phyloP scores from a whole-genome alignment of 2,113 vertebrate species.

The Oryctolagus cuniculus region DNA sequence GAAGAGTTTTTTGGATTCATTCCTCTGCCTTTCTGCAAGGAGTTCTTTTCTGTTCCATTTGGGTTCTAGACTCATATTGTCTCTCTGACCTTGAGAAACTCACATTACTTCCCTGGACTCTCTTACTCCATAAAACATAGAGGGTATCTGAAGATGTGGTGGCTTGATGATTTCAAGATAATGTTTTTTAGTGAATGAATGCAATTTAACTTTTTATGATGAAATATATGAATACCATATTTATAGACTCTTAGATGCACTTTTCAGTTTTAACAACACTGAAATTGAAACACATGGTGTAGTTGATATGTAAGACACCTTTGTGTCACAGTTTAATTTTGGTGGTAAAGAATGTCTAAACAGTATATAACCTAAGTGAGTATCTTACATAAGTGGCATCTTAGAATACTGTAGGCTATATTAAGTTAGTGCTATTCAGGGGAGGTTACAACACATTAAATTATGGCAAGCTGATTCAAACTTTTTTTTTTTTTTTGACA shows the following conservation, averaged over 20 bases:
- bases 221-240: not conserved
- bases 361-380: constrained; percentile 16
- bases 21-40: not conserved
- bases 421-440: not conserved
- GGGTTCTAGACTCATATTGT: not conserved
- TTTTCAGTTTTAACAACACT: not conserved
- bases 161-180: not conserved
- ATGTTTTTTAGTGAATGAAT: not conserved
- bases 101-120: not conserved
- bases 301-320: constrained; percentile 14
- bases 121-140: not conserved
- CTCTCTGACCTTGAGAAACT: constrained; percentile 7
- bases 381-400: constrained; percentile 24
- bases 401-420: not conserved
- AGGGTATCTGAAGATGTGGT: not conserved
- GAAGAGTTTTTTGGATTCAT: not conserved
- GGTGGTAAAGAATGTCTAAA: not conserved
- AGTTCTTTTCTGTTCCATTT: not conserved
- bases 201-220: not conserved
- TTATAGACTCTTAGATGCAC: not conserved
- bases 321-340: not conserved
- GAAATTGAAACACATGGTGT: not conserved
- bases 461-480: not conserved
- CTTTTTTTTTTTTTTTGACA: too few relatives aligned
- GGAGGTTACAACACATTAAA: not conserved